These are phyloP conservation scores for Corythaeola cristata DNA, from an alignment of 2,113 vertebrate genomes.

Conservation along the genomic window DNA sequence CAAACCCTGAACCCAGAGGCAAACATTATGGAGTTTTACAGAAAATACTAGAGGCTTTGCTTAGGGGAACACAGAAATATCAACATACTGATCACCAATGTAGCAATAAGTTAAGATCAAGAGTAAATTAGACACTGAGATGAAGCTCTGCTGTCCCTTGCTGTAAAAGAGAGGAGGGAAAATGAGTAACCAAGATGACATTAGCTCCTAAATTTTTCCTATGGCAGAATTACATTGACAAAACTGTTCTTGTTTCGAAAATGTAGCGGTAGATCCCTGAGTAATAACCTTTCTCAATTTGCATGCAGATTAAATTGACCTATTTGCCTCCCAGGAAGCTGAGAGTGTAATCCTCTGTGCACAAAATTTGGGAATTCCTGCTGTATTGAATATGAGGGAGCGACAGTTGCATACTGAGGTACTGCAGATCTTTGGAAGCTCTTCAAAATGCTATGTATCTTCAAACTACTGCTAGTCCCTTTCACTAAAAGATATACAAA, in stretches of 20 bases:
- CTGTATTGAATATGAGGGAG: background rate
- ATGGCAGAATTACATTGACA: background rate
- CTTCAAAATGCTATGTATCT: background rate
- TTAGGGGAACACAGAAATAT: background rate
- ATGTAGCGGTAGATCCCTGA: background rate
- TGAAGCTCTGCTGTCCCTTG: background rate
- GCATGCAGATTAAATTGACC: constrained; percentile 4
- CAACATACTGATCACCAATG: background rate
- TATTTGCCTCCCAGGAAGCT: background rate
- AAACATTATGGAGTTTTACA: background rate
- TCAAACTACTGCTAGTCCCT: background rate
- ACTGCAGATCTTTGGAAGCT: background rate
- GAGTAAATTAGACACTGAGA: background rate
- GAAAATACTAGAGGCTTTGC: background rate
- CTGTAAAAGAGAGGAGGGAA: background rate
- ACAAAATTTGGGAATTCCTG: background rate
- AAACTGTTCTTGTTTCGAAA: background rate
- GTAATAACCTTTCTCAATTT: background rate
- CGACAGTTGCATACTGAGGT: background rate
- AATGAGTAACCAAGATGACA: background rate
- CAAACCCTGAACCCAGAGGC: background rate
- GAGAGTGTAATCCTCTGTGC: background rate
- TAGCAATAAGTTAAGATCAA: background rate
- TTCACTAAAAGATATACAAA: background rate
- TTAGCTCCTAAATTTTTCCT: background rate